A percentile compares a stretch with the other conserved stretches of the same genome.
phyloP scores from a whole-genome alignment of 2,113 vertebrate species.

The Prietella phreatophila region DNA sequence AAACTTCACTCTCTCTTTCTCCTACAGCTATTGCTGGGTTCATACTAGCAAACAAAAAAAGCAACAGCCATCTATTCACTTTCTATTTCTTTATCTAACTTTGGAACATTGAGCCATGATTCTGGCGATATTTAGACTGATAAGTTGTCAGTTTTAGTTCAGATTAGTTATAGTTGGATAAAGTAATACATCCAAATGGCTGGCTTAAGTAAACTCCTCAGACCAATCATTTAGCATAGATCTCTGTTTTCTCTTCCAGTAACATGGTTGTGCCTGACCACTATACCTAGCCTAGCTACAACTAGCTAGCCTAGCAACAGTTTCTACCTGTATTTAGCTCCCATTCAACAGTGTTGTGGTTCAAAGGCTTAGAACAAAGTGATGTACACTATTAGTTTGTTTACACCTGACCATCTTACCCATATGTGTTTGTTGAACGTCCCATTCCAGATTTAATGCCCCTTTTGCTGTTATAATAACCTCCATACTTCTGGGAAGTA shows the following conservation, averaged over 20 bases:
- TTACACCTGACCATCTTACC: no score
- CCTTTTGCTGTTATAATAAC: no score
- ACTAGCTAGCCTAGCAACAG: conserved; percentile 11
- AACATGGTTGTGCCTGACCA: conserved; percentile 1
- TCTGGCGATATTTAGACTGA: not conserved
- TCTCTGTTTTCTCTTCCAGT: not conserved
- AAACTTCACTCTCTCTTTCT: not conserved
- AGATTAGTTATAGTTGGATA: not conserved
- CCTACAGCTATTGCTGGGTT: not conserved
- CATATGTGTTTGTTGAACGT: no score
- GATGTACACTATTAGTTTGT: not conserved
- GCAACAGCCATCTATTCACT: not conserved
- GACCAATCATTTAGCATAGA: not conserved
- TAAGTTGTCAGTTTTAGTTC: not conserved
- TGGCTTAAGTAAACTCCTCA: not conserved
- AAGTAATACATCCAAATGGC: not conserved
- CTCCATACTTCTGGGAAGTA: no score
- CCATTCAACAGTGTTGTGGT: not conserved
- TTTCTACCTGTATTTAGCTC: not conserved
- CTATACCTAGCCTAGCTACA: not conserved
- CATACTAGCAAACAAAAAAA: not conserved
- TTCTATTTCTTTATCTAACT: not conserved
- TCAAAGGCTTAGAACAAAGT: not conserved
- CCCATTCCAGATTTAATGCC: no score
- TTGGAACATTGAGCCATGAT: not conserved